These are phyloP conservation scores for Polietes domitor DNA, from an alignment of 2,888 invertebrate genomes.

Conservation along the genomic window DNA sequence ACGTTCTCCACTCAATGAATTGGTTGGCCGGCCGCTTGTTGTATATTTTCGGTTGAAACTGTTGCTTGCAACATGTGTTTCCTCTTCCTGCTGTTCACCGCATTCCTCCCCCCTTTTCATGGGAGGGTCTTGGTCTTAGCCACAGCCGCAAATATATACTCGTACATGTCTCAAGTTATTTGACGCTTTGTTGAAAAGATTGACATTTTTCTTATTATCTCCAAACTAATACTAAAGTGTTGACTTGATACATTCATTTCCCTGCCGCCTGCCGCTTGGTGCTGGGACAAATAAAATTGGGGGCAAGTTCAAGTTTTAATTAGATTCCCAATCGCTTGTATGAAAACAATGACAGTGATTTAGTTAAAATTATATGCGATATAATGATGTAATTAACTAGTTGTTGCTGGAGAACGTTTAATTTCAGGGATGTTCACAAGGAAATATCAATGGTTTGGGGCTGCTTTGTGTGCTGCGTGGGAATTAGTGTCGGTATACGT, in stretches of 20 bases:
- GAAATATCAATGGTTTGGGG: neutral
- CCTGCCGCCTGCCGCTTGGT: constrained; percentile 15
- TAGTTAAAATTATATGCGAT: constrained; percentile 7
- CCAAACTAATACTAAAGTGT: constrained; percentile 63
- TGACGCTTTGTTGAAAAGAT: constrained; percentile 65
- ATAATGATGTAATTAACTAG: constrained; percentile 23
- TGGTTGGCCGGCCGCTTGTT: constrained; percentile 34
- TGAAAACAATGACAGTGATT: constrained; percentile 42
- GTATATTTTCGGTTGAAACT: constrained; percentile 19
- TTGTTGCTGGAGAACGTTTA: constrained; percentile 15
- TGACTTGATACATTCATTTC: constrained; percentile 47
- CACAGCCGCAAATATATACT: too few species aligned
- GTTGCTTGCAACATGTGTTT: constrained; percentile 52
- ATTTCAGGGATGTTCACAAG: neutral
- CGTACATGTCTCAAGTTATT: constrained; percentile 54
- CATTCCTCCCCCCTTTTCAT: neutral
- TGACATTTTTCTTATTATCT: constrained; percentile 70
- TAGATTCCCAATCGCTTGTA: constrained; percentile 67
- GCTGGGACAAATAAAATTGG: constrained; percentile 44
- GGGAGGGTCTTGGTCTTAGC: neutral
- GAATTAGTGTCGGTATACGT: too few species aligned
- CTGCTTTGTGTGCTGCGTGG: neutral
- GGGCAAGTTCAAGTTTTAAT: constrained; percentile 65
- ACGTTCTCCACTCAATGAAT: constrained; percentile 50
- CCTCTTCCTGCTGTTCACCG: constrained; percentile 23